A percentile compares a stretch with the other conserved stretches of the same genome.
Evolutionary conservation across 2,113 vertebrate species (phyloP).

Genomic region (Panthera uncia): DNA sequence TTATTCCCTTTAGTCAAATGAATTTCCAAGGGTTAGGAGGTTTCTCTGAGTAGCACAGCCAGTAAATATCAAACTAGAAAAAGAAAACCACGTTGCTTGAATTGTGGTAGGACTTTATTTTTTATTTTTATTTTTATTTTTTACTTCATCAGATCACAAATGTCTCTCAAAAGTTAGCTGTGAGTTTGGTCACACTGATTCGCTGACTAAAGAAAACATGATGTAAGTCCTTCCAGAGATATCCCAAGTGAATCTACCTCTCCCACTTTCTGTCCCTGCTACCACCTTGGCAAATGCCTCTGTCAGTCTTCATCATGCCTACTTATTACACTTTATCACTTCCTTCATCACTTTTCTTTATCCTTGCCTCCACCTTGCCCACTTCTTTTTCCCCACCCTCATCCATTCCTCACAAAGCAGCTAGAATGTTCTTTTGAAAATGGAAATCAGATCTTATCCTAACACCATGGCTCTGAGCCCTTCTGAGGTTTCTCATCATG

Average conservation of each 20-base stretch:
- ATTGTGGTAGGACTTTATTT: neutral
- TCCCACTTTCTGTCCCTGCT: neutral
- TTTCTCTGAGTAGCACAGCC: neutral
- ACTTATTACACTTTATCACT: neutral
- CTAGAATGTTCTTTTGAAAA: slow-evolving; percentile 25
- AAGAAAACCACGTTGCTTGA: neutral
- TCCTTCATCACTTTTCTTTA: neutral
- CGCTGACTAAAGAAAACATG: neutral
- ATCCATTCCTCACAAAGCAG: neutral
- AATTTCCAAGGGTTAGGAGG: neutral
- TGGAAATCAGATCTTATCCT: neutral
- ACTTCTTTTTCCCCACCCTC: neutral
- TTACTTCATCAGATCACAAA: neutral
- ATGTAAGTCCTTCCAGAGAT: neutral
- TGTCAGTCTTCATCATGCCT: neutral
- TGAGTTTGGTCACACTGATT: neutral
- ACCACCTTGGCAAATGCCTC: neutral
- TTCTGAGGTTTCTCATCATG: neutral
- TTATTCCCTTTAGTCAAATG: neutral
- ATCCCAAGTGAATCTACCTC: neutral
- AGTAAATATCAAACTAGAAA: neutral
- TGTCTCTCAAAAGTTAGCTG: neutral
- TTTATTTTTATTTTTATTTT: neutral
- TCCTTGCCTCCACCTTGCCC: neutral
- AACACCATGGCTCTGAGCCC: neutral